phyloP scores from a whole-genome alignment of 1,140 invertebrate genomes.

The Aphelinus atriplicis region DNA sequence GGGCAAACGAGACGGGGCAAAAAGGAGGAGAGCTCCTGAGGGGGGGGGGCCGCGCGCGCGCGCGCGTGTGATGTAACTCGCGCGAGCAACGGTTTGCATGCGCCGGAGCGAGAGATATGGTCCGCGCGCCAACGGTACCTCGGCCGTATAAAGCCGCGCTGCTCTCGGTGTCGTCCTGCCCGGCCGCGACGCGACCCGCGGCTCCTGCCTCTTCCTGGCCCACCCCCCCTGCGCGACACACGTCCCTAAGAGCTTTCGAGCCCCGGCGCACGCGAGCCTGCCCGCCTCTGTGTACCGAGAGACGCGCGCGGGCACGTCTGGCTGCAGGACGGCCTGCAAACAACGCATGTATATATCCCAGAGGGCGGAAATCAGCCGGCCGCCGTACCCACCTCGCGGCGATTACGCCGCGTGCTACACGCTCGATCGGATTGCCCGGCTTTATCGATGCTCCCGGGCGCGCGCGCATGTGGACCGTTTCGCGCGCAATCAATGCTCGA shows the following conservation, averaged over 20 bases:
- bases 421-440: too few relatives aligned
- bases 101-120: constrained; percentile 8
- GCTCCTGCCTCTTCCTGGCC: neutral
- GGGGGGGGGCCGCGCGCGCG: neutral
- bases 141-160: constrained; percentile 24
- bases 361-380: too few relatives aligned
- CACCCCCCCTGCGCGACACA: neutral
- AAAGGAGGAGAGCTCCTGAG: neutral
- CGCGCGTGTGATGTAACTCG: constrained; percentile 9
- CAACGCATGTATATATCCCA: too few relatives aligned
- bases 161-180: constrained; percentile 19
- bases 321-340: too few relatives aligned
- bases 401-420: too few relatives aligned
- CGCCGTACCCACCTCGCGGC: too few relatives aligned
- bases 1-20: neutral
- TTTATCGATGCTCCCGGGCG: too few relatives aligned
- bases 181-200: neutral
- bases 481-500: too few relatives aligned
- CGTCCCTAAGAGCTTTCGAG: neutral
- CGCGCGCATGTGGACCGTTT: too few relatives aligned
- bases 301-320: too few relatives aligned
- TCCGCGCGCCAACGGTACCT: constrained; percentile 16
- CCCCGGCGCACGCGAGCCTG: neutral
- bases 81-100: constrained; percentile 16
- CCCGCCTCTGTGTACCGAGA: too few relatives aligned